A percentile compares a stretch with the other conserved stretches of the same genome.
Evolutionary conservation across 1,140 invertebrate genomes (phyloP).

Genomic region (Meloidogyne chitwoodi): DNA sequence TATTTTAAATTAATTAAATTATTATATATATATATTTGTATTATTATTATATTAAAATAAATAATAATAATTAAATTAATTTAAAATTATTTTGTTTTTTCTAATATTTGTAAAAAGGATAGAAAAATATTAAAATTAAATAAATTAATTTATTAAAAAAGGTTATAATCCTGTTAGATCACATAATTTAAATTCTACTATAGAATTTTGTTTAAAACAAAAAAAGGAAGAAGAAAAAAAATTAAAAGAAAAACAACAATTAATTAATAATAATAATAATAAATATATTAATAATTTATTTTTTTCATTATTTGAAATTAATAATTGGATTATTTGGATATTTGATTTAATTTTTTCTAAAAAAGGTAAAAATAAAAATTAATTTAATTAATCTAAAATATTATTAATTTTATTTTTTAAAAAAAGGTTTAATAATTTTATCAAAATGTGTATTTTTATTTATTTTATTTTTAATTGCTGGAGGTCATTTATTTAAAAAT

Average conservation of each 20-base stretch:
- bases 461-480: background rate
- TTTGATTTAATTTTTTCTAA: background rate
- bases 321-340: background rate
- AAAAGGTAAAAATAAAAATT: background rate
- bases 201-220: background rate
- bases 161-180: background rate
- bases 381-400: too few relatives aligned
- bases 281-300: background rate
- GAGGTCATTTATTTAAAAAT: background rate
- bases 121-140: too few relatives aligned
- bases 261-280: too few relatives aligned
- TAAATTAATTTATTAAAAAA: background rate
- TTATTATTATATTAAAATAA: too few relatives aligned
- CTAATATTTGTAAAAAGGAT: too few relatives aligned
- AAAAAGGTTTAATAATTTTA: background rate
- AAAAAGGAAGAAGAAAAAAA: background rate
- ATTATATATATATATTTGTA: too few relatives aligned
- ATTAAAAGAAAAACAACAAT: background rate
- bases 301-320: background rate
- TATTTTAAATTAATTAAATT: background rate
- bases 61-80: too few relatives aligned
- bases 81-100: too few relatives aligned
- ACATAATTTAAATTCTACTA: background rate
- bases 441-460: background rate
- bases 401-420: background rate